These are phyloP conservation scores for Erpetoichthys calabaricus DNA, from an alignment of 2,797 vertebrate species.

Conservation along the genomic window DNA sequence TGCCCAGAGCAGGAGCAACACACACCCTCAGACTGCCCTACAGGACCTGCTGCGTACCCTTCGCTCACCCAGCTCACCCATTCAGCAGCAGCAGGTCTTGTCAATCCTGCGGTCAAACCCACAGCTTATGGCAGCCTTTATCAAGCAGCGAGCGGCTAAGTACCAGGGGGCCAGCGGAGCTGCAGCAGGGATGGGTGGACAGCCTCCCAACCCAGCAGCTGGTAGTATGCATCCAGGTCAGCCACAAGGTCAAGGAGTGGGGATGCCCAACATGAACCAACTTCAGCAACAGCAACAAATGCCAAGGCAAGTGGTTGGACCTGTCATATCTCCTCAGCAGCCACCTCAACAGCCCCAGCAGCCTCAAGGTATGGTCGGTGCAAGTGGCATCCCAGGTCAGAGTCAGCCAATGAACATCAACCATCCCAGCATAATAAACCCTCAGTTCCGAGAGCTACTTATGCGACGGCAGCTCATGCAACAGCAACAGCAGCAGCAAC, in stretches of 20 bases:
- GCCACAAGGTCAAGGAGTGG: not conserved
- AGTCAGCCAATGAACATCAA: slow-evolving; percentile 72
- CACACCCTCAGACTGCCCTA: slow-evolving; percentile 79
- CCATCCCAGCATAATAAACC: slow-evolving; percentile 46
- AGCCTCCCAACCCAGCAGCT: slow-evolving; percentile 29
- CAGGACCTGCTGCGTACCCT: slow-evolving; percentile 84
- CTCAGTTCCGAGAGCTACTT: slow-evolving; percentile 77
- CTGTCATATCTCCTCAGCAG: slow-evolving; percentile 11
- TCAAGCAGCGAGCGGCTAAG: slow-evolving; percentile 85
- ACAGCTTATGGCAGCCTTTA: slow-evolving; percentile 88
- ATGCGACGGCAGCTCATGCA: slow-evolving; percentile 60
- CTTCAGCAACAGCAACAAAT: slow-evolving; percentile 54
- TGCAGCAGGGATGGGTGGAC: slow-evolving; percentile 26
- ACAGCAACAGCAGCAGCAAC: slow-evolving; percentile 55
- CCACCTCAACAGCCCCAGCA: slow-evolving; percentile 16
- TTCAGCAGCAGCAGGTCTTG: slow-evolving; percentile 93
- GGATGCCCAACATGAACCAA: slow-evolving; percentile 20
- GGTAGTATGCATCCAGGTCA: slow-evolving; percentile 70
- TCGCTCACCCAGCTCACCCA: slow-evolving; percentile 83
- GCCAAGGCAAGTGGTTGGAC: slow-evolving; percentile 27
- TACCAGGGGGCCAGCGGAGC: slow-evolving; percentile 46
- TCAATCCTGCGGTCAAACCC: slow-evolving; percentile 87
- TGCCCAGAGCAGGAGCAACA: slow-evolving; percentile 31
- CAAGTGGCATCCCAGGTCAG: slow-evolving; percentile 56
- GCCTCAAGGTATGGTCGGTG: slow-evolving; percentile 19